These are phyloP conservation scores for Taeniopygia guttata DNA, from an alignment of 2,797 vertebrate genomes.

Conservation along the genomic window DNA sequence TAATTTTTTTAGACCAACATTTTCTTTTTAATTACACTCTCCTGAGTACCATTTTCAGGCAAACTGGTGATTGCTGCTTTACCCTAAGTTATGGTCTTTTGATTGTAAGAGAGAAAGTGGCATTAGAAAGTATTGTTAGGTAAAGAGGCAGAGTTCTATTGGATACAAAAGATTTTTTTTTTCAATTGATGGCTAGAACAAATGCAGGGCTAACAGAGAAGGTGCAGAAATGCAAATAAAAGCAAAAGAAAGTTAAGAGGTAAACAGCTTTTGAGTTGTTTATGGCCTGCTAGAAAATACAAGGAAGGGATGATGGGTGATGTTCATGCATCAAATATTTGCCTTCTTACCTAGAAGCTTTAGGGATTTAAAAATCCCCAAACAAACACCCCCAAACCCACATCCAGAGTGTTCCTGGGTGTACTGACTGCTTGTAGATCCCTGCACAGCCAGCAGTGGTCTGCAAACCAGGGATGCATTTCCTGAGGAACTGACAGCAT, in stretches of 20 bases:
- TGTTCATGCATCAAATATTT: background rate
- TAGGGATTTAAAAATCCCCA: background rate
- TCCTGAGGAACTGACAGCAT: background rate
- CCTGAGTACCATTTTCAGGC: background rate
- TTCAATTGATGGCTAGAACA: background rate
- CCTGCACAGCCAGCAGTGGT: background rate
- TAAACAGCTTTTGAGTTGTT: background rate
- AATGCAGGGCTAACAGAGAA: background rate
- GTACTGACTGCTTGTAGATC: fast-evolving
- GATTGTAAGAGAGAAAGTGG: background rate
- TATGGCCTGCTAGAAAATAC: background rate
- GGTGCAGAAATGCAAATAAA: background rate
- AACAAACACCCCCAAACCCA: background rate
- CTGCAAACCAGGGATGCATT: background rate
- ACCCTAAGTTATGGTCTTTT: background rate
- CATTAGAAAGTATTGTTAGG: background rate
- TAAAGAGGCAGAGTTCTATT: background rate
- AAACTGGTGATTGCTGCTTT: fast-evolving
- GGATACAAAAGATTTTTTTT: background rate
- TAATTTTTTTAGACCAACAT: background rate
- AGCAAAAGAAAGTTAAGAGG: background rate
- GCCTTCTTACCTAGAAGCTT: background rate
- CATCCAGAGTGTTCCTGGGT: background rate
- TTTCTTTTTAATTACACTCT: background rate
- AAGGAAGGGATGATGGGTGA: background rate